Base-by-base conservation (phyloP, 2,888 invertebrate genomes). In the Leucoma salicis region DNA sequence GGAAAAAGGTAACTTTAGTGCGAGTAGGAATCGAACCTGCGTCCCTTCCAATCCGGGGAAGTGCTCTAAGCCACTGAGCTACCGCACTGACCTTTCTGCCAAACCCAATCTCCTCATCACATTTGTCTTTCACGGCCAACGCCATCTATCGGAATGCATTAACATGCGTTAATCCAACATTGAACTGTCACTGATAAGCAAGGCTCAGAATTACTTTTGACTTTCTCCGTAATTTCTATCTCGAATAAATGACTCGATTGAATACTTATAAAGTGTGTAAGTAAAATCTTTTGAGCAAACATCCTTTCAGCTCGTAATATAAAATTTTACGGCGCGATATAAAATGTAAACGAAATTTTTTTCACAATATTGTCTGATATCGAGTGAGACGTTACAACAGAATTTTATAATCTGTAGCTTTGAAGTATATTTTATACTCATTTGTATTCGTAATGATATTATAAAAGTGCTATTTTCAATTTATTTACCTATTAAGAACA, bases 381-480 rank as follows among this genome's bases (percentile, higher is more conserved):
- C 38, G 31, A 40, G 44, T 31, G 40, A 10, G 31, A 21, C 31
- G 14, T 34, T 29, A 15, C 27, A 46, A 39, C 24, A 27, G 31
- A 34, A 41, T 35, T 38, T 43, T 41, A 39, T 46, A 35, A 31
- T 38, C 8, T 14, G 14, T 14, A 34, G 37, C 34, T 42, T 39
- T 31, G 28, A 11, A 35, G 31, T 39, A 18, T 14, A 14, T 10
- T 37, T 38, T 37, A 34, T 42, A 10, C 10, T 13, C 12, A 12
- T 35, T 16, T 35, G 6, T 13, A 21, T 41, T 31, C n/a, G 13
- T 29, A 27, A 6, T n/a, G n/a, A n/a, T n/a, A n/a, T 15, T 36
- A 24, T 28, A 12, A 11, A 8, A 4, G 12, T 18, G 6, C 10
- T 6, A n/a, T 25, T 25, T 6, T 25, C 8, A 10, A 3, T 3